Evolutionary conservation across 2,888 invertebrate genomes (phyloP).

Genomic region (Abrostola triplasia): DNA sequence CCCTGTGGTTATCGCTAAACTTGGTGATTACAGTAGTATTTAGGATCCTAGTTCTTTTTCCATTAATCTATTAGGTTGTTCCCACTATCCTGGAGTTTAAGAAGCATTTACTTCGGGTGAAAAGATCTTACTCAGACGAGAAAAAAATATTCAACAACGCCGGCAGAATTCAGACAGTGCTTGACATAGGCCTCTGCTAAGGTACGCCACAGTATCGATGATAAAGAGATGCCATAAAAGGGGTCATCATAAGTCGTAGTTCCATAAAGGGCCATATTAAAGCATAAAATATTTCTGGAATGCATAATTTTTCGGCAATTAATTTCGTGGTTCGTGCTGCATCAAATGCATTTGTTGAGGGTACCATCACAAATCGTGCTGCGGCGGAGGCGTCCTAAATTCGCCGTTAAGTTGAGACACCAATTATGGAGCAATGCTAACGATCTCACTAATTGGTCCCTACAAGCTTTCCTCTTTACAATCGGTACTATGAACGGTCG

Average conservation of each 20-base stretch:
- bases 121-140: no score
- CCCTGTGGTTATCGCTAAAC: no score
- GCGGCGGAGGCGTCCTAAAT: slow-evolving; percentile 41
- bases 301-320: slow-evolving; percentile 46
- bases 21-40: no score
- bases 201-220: no score
- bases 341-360: slow-evolving; percentile 53
- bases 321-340: slow-evolving; percentile 35
- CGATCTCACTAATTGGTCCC: slow-evolving; percentile 65
- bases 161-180: no score
- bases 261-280: not conserved
- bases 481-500: slow-evolving; percentile 48
- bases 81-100: no score
- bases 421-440: slow-evolving; percentile 66
- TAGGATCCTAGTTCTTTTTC: no score
- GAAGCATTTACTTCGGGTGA: no score
- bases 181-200: no score
- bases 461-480: slow-evolving; percentile 57
- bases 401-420: slow-evolving; percentile 52
- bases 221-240: not conserved
- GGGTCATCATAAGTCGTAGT: not conserved
- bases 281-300: slow-evolving; percentile 38
- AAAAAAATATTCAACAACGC: no score
- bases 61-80: no score
- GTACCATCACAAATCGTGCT: slow-evolving; percentile 41